A percentile compares a stretch with the other conserved stretches of the same genome.
Evolutionary conservation across 2,888 invertebrate species (phyloP).

Genomic region (Merodon equestris): DNA sequence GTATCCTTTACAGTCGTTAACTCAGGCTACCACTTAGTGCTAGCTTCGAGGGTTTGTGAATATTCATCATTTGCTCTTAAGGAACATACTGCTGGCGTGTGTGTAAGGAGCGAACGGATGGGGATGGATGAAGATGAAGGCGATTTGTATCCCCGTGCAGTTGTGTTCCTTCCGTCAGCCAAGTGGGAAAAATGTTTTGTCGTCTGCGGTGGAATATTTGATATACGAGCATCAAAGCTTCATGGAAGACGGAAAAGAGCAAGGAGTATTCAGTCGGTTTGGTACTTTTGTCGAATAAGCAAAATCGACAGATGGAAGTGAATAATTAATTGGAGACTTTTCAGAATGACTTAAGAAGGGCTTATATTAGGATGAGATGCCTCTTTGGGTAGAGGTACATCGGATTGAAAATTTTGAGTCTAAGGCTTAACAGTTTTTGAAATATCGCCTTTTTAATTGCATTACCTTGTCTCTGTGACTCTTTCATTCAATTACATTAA

Average conservation of each 20-base stretch:
- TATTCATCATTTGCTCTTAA: conserved; percentile 65
- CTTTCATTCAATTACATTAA: too few relatives aligned
- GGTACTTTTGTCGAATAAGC: conserved; percentile 24
- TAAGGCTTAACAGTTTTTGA: too few relatives aligned
- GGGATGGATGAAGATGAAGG: conserved; percentile 27
- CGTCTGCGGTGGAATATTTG: conserved; percentile 72
- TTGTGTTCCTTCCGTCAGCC: conserved; percentile 36
- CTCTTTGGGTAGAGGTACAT: too few relatives aligned
- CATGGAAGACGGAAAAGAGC: too few relatives aligned
- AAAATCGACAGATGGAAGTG: conserved; percentile 50
- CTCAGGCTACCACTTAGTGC: conserved; percentile 37
- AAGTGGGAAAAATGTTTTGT: conserved; percentile 72
- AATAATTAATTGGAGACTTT: conserved; percentile 61
- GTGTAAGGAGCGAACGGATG: conserved; percentile 27
- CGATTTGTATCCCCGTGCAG: too few relatives aligned
- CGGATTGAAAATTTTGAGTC: too few relatives aligned
- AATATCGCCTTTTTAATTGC: too few relatives aligned
- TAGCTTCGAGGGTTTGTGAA: conserved; percentile 30
- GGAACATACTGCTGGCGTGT: not conserved
- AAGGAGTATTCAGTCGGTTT: conserved; percentile 12
- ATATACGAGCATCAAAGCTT: conserved; percentile 52
- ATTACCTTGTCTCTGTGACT: too few relatives aligned
- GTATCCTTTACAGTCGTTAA: conserved; percentile 63
- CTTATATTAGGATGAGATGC: too few relatives aligned
- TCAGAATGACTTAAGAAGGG: conserved; percentile 14